Base-by-base conservation (phyloP, 2,888 invertebrate genomes). In the Ormyrus pomaceus region DNA sequence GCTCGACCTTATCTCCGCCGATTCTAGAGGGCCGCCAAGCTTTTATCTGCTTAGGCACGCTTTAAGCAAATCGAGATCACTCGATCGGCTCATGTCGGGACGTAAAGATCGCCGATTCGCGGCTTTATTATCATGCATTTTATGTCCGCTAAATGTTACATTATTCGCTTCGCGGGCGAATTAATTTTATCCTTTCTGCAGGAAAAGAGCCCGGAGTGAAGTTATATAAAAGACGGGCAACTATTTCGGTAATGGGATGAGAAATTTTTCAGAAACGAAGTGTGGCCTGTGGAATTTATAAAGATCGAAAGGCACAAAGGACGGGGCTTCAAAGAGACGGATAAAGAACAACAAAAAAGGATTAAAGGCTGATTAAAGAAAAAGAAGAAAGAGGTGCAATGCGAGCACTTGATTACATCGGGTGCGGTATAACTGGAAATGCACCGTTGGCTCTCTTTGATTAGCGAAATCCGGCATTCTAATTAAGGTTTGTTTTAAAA, bases 341-440 rank as follows among this genome's bases (percentile, higher is more conserved):
- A 62, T 34, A 19, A 45, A 4, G 11, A 19, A 46, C 45, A 9
- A 58, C 11, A 58, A 6, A 58, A n/a, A 58, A 6, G 46, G 46
- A 13, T 2, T n/a, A n/a, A n/a, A 45, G 51, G 46, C 4, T 11
- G 45, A 58, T 9, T 11, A 76, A 81, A 76, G 71, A 82, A 76
- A 71, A 80, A 83, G 34, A 81, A 77, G 73, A 77, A 46, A 72
- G 70, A 69, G 73, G 75, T 8, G 19, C 53, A 62, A n/a, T 51
- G 53, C n/a, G 58, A 70, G 70, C 70, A 61, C 61, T 74, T 74
- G 64, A 74, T 65, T 65, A 56, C 64, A 64, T 65, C 71, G 55
- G 45, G 64, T 34, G 55, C 71, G 0, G n/a, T 45, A 51, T 10
- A 19, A 19, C 50, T 9, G 11, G 59, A 66, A 34, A 66, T 68